A percentile compares a stretch with the other conserved stretches of the same genome.
These are phyloP conservation scores for Scaptodrosophila lebanonensis DNA, from an alignment of 1,140 invertebrate genomes.

Conservation along the genomic window DNA sequence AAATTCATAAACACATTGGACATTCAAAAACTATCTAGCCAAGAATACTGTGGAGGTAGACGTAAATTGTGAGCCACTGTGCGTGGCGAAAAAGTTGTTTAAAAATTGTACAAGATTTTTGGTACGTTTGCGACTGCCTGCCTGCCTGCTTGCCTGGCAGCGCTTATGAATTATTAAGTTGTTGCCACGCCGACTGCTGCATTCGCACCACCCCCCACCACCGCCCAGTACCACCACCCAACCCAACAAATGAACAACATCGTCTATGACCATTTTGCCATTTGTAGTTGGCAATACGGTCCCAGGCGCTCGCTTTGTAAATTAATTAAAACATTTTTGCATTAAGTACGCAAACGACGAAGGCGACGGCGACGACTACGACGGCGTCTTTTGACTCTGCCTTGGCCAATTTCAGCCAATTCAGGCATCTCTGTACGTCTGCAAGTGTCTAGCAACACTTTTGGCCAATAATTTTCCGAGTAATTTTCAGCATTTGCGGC, in stretches of 20 bases:
- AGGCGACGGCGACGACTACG: no score
- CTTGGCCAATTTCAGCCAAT: conserved; percentile 29
- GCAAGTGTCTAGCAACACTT: conserved; percentile 41
- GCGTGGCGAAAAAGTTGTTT: conserved; percentile 8
- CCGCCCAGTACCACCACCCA: no score
- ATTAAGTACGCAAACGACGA: no score
- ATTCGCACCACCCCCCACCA: not conserved
- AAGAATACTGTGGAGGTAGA: conserved; percentile 4
- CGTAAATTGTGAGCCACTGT: conserved; percentile 3
- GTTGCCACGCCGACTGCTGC: conserved; percentile 24
- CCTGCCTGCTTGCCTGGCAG: conserved; percentile 18
- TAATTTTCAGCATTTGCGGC: conserved; percentile 50
- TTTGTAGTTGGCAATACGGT: no score
- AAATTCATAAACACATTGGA: no score
- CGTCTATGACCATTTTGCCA: not conserved
- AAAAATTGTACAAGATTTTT: conserved; percentile 3
- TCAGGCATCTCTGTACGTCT: not conserved
- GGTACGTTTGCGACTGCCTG: no score
- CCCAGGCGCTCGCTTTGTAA: conserved; percentile 34
- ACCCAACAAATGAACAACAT: conserved; percentile 1
- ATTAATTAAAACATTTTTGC: conserved; percentile 75
- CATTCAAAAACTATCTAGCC: no score
- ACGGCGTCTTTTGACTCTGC: no score
- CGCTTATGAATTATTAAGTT: conserved; percentile 68
- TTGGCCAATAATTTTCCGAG: conserved; percentile 59